Evolutionary conservation across 2,797 vertebrate genomes (phyloP), one percentile per base, ranked within the genome.

Genomic region (Cichlasoma orientale): DNA sequence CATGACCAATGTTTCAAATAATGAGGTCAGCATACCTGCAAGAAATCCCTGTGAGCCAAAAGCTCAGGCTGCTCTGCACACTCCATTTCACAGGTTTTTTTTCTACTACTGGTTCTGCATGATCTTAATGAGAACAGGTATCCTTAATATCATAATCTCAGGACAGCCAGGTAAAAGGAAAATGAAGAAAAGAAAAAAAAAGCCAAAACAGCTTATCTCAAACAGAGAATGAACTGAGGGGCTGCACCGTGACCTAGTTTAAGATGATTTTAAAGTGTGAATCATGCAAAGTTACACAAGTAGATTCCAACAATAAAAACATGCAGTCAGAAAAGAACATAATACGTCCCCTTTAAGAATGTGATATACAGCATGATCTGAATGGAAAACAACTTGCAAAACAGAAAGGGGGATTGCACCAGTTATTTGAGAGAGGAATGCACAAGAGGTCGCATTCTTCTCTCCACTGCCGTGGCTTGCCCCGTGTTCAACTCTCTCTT

Each of bases 381-480:
- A 56, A 56, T 27, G 14, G 36, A 41, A 72, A 68, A 68, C 11
- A 68, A 68, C 63, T 68, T 68, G 63, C 18, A 68, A 68, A 68
- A 68, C 63, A 68, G 63, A 68, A 73, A 72, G 70, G 36, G 56
- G 70, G 84, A 90, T 84, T 94, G 94, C 93, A 95, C 88, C 88
- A 94, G 91, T 95, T 94, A 96, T 95, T 96, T 92, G 93, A 89
- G 89, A 29, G 79, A 92, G 92, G 96, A 96, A 96, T 94, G 95
- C 91, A 92, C 82, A 86, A 80, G 81, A 92, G 93, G 95, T 95
- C 95, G 93, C 95, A 95, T 93, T 96, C 95, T 93, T 93, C 82
- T 83, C 87, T 73, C 73, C 57, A 82, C 83, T 93, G 93, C 94
- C 92, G 77, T 86, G 76, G 89, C 91, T 92, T 86, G 92, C 93